Conservation (phyloP, 2,888 invertebrate species). For the Eristalis tenax region DNA sequence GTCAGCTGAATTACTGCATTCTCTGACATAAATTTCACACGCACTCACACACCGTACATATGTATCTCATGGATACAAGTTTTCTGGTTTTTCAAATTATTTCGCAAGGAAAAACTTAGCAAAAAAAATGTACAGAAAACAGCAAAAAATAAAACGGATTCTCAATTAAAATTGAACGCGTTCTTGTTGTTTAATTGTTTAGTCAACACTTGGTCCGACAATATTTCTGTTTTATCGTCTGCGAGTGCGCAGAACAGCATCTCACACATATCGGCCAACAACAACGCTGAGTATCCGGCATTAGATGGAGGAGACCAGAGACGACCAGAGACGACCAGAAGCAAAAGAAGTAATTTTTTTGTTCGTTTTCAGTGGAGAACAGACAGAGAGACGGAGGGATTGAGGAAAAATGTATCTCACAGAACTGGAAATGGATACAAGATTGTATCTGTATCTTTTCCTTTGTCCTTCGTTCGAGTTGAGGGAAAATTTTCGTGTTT, state of each 20-base stretch:
- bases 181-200: constrained; percentile 27
- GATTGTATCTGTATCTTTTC: neutral
- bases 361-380: too few species aligned
- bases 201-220: constrained; percentile 10
- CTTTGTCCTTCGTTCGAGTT: neutral
- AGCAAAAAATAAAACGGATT: neutral
- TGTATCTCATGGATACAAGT: neutral
- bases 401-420: constrained; percentile 59
- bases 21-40: too few species aligned
- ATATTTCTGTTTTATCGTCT: constrained; percentile 15
- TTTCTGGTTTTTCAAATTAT: neutral
- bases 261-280: constrained; percentile 14
- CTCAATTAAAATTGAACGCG: neutral
- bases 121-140: neutral
- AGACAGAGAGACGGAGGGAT: neutral
- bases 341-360: neutral
- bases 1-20: constrained; percentile 22
- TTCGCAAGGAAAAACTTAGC: constrained; percentile 4
- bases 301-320: neutral
- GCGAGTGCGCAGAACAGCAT: constrained; percentile 67
- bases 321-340: neutral
- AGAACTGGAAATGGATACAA: constrained; percentile 23
- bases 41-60: neutral
- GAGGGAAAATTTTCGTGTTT: neutral
- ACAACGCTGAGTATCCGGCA: constrained; percentile 18